Conservation (phyloP, 2,888 invertebrate species). For the Pterobdella sp. region DNA sequence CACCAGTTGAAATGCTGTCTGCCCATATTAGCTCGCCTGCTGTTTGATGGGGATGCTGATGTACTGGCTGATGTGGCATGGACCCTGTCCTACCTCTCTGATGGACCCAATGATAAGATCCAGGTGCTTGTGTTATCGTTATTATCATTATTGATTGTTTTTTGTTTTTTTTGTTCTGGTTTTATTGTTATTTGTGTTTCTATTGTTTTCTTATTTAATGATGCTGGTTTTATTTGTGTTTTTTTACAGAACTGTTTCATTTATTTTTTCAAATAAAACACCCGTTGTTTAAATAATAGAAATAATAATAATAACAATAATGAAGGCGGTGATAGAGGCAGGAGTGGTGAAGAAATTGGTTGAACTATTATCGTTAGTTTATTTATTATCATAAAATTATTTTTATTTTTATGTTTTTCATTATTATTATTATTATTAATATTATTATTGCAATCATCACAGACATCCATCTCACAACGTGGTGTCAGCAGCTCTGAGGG, state of each 20-base stretch:
- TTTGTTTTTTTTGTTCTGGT: too few species aligned
- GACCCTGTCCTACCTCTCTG: constrained; percentile 90
- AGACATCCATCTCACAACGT: constrained; percentile 49
- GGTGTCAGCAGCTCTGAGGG: constrained; percentile 71
- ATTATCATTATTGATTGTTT: too few species aligned
- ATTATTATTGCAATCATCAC: neutral
- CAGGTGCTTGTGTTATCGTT: constrained; percentile 61
- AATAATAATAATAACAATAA: neutral
- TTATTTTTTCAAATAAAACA: too few species aligned
- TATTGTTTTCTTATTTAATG: too few species aligned
- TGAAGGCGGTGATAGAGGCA: constrained; percentile 72
- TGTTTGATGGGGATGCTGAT: constrained; percentile 79
- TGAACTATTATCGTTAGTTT: constrained; percentile 59
- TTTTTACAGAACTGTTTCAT: too few species aligned
- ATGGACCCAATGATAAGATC: constrained; percentile 94
- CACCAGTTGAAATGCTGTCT: constrained; percentile 54
- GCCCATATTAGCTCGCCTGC: constrained; percentile 74
- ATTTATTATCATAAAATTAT: neutral
- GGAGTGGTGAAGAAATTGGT: constrained; percentile 78
- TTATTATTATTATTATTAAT: neutral
- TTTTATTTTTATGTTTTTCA: neutral
- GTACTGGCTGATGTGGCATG: constrained; percentile 89
- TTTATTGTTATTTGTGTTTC: too few species aligned
- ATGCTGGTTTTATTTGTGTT: too few species aligned
- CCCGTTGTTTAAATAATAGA: too few species aligned